Conservation (phyloP, 2,797 vertebrate species). For the Rhinichthys osculus region DNA sequence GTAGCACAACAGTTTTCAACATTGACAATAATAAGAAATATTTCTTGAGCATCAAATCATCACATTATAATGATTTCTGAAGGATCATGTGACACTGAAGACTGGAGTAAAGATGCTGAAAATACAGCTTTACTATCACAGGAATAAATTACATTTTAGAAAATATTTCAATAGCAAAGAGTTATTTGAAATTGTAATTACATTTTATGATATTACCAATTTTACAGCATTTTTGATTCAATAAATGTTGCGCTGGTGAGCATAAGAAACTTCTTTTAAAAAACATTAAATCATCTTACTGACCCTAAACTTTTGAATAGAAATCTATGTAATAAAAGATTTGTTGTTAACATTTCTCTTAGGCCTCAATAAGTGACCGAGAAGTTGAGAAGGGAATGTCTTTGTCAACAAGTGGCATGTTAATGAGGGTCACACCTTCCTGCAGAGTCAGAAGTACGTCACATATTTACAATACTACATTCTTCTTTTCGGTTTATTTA, state of each 20-base stretch:
- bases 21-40: background rate
- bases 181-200: background rate
- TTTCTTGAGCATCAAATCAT: background rate
- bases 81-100: background rate
- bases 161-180: background rate
- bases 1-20: too few species aligned
- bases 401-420: conserved; percentile 73
- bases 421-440: conserved; percentile 77
- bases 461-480: background rate
- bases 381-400: conserved; percentile 66
- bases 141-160: too few species aligned
- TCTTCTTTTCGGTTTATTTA: conserved; percentile 3
- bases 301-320: background rate
- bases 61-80: background rate
- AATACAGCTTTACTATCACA: background rate
- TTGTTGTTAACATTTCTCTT: conserved; percentile 22
- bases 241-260: background rate
- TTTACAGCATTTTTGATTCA: background rate
- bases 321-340: background rate
- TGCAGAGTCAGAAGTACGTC: conserved; percentile 74
- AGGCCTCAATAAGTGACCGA: conserved; percentile 82
- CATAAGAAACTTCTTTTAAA: background rate
- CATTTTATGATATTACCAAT: background rate
- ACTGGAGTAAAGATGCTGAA: background rate
- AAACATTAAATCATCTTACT: background rate